These are phyloP conservation scores for Terrapene triunguis DNA, from an alignment of 2,113 vertebrate species.

Conservation along the genomic window DNA sequence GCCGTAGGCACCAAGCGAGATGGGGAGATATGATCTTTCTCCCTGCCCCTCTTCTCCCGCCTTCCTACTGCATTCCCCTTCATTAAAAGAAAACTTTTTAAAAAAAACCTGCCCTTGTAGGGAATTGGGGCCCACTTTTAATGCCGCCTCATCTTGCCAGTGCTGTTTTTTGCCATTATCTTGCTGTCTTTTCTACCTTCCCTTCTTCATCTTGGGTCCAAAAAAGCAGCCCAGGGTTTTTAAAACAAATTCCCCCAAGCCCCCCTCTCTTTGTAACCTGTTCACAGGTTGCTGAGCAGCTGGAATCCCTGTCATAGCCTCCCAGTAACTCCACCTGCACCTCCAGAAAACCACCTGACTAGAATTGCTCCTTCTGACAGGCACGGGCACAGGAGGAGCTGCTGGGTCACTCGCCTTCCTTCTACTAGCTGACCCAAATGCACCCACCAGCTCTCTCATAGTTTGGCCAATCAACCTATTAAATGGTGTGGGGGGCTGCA, in stretches of 20 bases:
- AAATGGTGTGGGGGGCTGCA: neutral
- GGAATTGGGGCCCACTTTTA: slow-evolving; percentile 6
- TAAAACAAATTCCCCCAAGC: neutral
- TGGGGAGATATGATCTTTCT: neutral
- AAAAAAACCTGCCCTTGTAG: neutral
- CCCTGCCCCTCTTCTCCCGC: neutral
- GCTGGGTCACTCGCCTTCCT: neutral
- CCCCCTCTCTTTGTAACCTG: slow-evolving; percentile 6
- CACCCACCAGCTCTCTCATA: neutral
- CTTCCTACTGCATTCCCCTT: neutral
- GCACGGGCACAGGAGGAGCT: neutral
- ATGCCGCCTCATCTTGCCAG: neutral
- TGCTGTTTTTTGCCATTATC: slow-evolving; percentile 25
- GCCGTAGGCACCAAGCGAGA: neutral
- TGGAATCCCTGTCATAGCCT: neutral
- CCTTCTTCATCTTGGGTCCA: neutral
- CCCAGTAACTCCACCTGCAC: neutral
- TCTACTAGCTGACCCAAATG: neutral
- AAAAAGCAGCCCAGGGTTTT: neutral
- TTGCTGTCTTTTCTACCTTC: slow-evolving; percentile 8
- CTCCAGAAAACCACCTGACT: neutral
- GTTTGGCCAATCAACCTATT: neutral
- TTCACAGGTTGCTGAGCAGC: neutral
- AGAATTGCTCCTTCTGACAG: neutral
- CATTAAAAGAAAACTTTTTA: neutral